phyloP scores from a whole-genome alignment of 2,888 invertebrate species.

The Meiosimyza platycephala region DNA sequence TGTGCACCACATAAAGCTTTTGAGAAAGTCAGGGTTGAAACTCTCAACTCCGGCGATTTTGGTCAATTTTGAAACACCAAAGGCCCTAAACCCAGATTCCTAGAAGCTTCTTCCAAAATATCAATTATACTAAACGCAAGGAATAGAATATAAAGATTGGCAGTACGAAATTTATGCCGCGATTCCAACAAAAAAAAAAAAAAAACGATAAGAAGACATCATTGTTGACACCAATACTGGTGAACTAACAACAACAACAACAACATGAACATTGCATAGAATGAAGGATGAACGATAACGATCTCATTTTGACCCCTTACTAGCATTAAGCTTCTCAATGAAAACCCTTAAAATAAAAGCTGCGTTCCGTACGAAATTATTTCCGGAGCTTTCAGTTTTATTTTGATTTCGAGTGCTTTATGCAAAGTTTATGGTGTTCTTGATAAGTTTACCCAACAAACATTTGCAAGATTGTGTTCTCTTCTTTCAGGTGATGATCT shows the following conservation, averaged over 20 bases:
- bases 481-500: too few relatives aligned
- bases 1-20: too few relatives aligned
- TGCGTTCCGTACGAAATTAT: not conserved
- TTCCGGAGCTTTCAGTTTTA: not conserved
- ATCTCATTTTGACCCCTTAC: not conserved
- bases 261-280: not conserved
- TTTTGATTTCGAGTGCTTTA: not conserved
- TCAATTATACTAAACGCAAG: too few relatives aligned
- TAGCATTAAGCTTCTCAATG: slow-evolving; percentile 1
- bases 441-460: too few relatives aligned
- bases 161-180: not conserved
- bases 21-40: too few relatives aligned
- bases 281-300: too few relatives aligned
- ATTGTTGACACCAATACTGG: not conserved
- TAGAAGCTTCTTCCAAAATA: too few relatives aligned
- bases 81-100: too few relatives aligned
- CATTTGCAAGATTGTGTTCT: too few relatives aligned
- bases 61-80: too few relatives aligned
- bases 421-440: not conserved
- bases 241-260: not conserved
- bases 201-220: too few relatives aligned
- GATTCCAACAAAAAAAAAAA: not conserved
- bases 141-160: not conserved
- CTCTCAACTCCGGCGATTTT: too few relatives aligned
- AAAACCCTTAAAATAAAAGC: not conserved